These are phyloP conservation scores for Echinarachnius parma DNA, from an alignment of 53 echinoderm and acorn worm species.

Conservation along the genomic window DNA sequence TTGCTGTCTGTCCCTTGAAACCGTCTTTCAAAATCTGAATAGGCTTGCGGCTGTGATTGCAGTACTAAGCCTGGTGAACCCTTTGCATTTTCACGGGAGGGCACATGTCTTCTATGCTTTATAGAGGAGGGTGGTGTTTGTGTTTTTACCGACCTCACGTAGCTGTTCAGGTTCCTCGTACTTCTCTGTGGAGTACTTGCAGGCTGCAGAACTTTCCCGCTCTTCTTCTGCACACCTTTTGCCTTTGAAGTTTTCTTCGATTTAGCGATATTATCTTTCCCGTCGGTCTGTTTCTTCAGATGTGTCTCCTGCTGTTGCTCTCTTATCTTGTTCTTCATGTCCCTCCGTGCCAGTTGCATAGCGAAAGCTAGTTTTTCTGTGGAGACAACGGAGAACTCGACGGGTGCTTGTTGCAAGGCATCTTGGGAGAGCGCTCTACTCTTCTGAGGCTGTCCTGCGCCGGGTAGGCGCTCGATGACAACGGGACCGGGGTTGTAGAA, in stretches of 20 bases:
- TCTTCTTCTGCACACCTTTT: conserved; percentile 19
- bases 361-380: conserved; percentile 80
- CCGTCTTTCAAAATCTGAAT: background rate
- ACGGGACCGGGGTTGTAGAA: conserved; percentile 86
- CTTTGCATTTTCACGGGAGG: background rate
- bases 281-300: conserved; percentile 3
- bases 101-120: conserved; percentile 1
- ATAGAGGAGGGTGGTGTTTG: conserved; percentile 44
- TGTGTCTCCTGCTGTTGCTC: conserved; percentile 36
- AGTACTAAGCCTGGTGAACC: conserved; percentile 2
- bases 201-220: background rate
- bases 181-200: conserved; percentile 1
- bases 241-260: conserved; percentile 30
- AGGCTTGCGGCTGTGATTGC: background rate
- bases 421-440: background rate
- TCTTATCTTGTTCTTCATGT: conserved; percentile 70
- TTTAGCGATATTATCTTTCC: too few relatives aligned
- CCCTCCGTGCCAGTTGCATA: conserved; percentile 74
- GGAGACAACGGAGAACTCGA: conserved; percentile 67
- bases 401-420: conserved; percentile 21
- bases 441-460: background rate
- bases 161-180: conserved; percentile 18
- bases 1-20: background rate
- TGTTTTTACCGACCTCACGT: conserved; percentile 53
- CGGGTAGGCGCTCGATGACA: conserved; percentile 74